Base-by-base conservation (phyloP, 2,113 vertebrate genomes). In the Hippopotamus amphibius region DNA sequence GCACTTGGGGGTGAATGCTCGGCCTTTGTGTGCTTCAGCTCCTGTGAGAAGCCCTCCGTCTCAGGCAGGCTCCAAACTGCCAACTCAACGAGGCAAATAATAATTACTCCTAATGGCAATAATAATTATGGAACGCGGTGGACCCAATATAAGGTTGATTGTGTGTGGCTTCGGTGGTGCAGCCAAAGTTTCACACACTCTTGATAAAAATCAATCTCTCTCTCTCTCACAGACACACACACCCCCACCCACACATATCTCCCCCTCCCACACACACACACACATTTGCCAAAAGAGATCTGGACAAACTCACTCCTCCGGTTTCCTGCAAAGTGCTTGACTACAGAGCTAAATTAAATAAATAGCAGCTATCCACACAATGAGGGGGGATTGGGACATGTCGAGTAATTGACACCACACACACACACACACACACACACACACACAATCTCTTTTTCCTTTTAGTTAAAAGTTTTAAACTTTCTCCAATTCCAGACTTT, bases 31-130 rank as follows among this genome's bases (percentile, higher is more conserved):
- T 76, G 80, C 79, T 12, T 6, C 3, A 12, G 59, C 65, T 97
- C 95, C 88, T 95, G n/a, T 87, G 96, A 96, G 88, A 96, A 95
- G 90, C 80, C 87, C 80, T 96, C 83, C 43, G 86, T 97, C 87
- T 96, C 80, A 90, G 89, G 91, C 97, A 96, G 89, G 80, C 81
- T 97, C 92, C 96, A 95, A 97, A 96, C 79, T 95, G 97, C 96
- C 96, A 97, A 74, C 95, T 90, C 74, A 88, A 89, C 16, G 50
- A 80, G 80, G 87, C 96, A 97, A 97, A 97, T 97, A 97, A 98
- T 98, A 97, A 96, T 98, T 97, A 98, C 93, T 98, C 57, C 90
- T 98, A 97, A 98, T 97, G 95, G 96, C 96, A 98, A 97, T 97
- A 95, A 95, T 97, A 97, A 97, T 96, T 96, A 97, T 28, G 80